Conservation (phyloP, 2,888 invertebrate species). For the Euproctis similis region DNA sequence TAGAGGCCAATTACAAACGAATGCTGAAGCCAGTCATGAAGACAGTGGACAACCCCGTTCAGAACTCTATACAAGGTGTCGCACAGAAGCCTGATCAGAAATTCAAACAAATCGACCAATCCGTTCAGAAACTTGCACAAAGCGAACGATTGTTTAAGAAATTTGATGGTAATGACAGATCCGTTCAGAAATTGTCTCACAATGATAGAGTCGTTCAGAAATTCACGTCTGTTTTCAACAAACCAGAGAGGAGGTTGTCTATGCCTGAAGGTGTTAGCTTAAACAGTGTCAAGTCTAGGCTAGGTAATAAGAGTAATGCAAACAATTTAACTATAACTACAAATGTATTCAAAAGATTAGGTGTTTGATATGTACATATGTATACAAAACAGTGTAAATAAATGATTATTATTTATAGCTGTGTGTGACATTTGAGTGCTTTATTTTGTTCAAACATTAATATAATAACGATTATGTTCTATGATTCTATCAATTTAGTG, state of each 20-base stretch:
- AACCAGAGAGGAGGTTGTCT: conserved; percentile 58
- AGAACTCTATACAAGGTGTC: conserved; percentile 1
- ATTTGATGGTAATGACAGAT: too few relatives aligned
- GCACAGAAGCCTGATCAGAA: conserved; percentile 14
- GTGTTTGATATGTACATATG: conserved; percentile 21
- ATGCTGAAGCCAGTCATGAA: conserved; percentile 1
- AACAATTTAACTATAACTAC: conserved; percentile 53
- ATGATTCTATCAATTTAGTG: too few relatives aligned
- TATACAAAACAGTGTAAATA: too few relatives aligned
- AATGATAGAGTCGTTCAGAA: conserved; percentile 14
- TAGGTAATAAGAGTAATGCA: conserved; percentile 40
- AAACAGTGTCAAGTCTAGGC: conserved; percentile 45
- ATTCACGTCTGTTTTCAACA: conserved; percentile 49
- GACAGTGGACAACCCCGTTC: conserved; percentile 1
- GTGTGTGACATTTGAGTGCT: too few relatives aligned
- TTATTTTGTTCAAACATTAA: too few relatives aligned
- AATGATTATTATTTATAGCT: too few relatives aligned
- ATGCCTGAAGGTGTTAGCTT: conserved; percentile 44
- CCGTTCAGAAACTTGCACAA: conserved; percentile 20
- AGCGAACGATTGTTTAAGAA: too few relatives aligned
- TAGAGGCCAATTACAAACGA: conserved; percentile 31
- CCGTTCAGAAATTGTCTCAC: conserved; percentile 21
- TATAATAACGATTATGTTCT: too few relatives aligned
- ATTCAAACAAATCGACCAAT: neutral
- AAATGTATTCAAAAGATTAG: conserved; percentile 58